A percentile compares a stretch with the other conserved stretches of the same genome.
Conservation (phyloP, 2,797 vertebrate genomes). For the Phrynocephalus vlangalii region DNA sequence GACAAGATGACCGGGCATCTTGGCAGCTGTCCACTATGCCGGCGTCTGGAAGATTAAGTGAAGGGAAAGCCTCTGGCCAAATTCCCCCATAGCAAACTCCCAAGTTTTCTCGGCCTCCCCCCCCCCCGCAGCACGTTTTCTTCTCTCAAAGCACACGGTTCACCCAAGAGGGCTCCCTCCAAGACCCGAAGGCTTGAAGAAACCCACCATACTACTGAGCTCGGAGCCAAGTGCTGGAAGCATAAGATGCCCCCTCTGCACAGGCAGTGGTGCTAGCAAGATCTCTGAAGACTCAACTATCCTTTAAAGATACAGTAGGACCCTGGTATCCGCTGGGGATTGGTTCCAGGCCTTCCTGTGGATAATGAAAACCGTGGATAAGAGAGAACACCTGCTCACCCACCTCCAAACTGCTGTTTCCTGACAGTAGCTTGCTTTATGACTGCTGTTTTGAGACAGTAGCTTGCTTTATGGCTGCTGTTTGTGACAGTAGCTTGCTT, state of each 20-base stretch:
- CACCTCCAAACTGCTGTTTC: no score
- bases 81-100: conserved; percentile 2
- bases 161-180: conserved; percentile 17
- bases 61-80: conserved; percentile 42
- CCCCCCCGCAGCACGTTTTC: background rate
- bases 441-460: no score
- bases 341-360: no score
- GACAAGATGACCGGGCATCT: conserved; percentile 69
- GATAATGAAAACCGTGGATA: no score
- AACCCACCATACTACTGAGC: background rate
- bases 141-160: background rate
- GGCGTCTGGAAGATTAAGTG: conserved; percentile 57
- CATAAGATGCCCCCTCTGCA: background rate
- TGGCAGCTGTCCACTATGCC: conserved; percentile 59
- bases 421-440: no score
- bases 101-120: background rate
- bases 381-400: no score
- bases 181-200: background rate
- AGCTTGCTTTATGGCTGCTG: no score
- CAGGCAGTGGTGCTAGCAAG: background rate
- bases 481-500: no score
- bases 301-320: no score
- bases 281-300: no score
- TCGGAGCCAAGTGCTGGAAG: background rate
- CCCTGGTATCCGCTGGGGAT: no score